Base-by-base conservation (phyloP, 2,888 invertebrate genomes). In the Drepana falcataria region DNA sequence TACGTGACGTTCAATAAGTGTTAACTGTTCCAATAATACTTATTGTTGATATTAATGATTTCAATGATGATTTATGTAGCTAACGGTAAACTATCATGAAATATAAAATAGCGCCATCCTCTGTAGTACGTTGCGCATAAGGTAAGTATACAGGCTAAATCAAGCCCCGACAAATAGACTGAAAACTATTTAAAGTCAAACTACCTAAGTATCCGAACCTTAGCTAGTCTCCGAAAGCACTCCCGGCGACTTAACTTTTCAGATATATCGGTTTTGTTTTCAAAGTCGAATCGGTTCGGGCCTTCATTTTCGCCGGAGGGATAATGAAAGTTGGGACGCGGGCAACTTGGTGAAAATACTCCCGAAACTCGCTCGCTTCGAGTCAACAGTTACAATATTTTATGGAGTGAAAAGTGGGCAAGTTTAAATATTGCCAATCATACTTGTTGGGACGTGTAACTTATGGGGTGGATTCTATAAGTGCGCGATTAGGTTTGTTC, bases 261-360 rank as follows among this genome's bases (percentile, higher is more conserved):
- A 81, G 78, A 81, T 79, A 82, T 80, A 83, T 82, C 77, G 81
- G 75, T 76, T 79, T 83, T 82, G 82, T 83, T 83, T 51, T 77
- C 73, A 76, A 82, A 83, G 78, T 81, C 73, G 66, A 67, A 68
- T 65, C 69, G 63, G 68, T 68, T 65, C 60, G 61, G 59, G 74
- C 73, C 75, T 77, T 76, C 78, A 80, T 83, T 67, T 63, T 55
- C 57, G 55, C 57, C 57, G 62, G 21, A 21, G 21, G 65, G 64
- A 68, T 68, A 64, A 68, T 66, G 66, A 66, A 68, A 68, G 60
- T 66, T 63, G 35, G 53, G 53, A 53, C 40, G 41, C 37, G 33
- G 51, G 35, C 40, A 52, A 66, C 63, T 57, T 66, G 56, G 55
- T 51, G 57, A 55, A 60, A 55, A 63, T 60, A 56, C 58, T 44